Conservation (phyloP, 2,797 vertebrate genomes). For the Sebastolobus altivelis region DNA sequence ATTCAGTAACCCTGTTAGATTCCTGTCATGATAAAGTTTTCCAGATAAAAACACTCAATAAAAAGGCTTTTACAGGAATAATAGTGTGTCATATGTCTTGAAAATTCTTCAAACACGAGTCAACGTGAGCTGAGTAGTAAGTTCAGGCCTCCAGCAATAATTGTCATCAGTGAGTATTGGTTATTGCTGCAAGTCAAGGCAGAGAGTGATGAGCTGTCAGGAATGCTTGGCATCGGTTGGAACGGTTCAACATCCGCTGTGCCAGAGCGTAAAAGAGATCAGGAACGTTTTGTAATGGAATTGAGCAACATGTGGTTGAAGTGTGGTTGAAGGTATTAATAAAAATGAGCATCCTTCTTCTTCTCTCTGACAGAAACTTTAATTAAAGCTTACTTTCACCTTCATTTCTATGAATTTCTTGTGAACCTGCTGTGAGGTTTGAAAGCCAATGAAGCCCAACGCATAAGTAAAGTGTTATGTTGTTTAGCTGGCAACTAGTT, state of each 20-base stretch:
- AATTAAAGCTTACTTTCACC: background rate
- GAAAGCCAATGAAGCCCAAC: background rate
- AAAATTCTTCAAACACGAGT: slow-evolving; percentile 32
- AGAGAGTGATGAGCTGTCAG: slow-evolving; percentile 32
- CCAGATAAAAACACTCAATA: background rate
- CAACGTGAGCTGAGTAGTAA: background rate
- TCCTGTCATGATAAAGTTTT: background rate
- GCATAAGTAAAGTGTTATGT: background rate
- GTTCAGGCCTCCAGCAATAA: background rate
- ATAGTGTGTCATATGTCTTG: slow-evolving; percentile 20
- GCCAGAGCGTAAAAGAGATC: background rate
- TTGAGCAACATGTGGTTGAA: slow-evolving; percentile 28
- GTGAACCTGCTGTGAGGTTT: background rate
- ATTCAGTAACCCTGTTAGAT: background rate
- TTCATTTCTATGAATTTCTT: background rate
- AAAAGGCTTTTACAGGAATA: background rate
- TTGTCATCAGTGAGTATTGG: slow-evolving; percentile 7
- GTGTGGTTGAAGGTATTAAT: background rate
- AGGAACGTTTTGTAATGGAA: background rate
- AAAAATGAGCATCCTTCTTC: background rate
- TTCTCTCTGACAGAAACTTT: background rate
- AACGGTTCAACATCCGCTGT: background rate
- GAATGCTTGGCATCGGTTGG: slow-evolving; percentile 34
- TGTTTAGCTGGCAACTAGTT: background rate
- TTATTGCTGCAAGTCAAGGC: slow-evolving; percentile 38